Conservation (phyloP, 2,113 vertebrate genomes). For the Zingel zingel region DNA sequence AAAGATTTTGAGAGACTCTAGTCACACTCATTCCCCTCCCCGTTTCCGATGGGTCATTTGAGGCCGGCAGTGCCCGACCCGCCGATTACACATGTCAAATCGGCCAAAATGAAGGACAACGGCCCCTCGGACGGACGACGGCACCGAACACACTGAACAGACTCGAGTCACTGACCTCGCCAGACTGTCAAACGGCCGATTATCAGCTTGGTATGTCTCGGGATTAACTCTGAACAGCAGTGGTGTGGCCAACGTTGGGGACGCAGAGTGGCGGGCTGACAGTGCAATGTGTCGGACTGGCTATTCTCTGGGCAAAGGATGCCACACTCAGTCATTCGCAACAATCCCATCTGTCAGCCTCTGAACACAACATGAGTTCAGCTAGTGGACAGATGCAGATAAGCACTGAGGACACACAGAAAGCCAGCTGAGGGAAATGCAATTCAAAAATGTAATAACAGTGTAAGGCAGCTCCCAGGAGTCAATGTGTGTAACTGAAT, state of each 20-base stretch:
- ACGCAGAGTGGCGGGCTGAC: slow-evolving; percentile 19
- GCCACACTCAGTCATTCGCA: slow-evolving; percentile 40
- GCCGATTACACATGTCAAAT: no score
- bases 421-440: slow-evolving; percentile 22
- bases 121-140: no score
- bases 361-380: slow-evolving; percentile 36
- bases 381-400: slow-evolving; percentile 38
- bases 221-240: slow-evolving; percentile 43
- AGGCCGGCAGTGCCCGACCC: no score
- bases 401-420: slow-evolving; percentile 31
- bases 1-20: no score
- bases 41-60: no score
- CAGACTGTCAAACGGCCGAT: no score
- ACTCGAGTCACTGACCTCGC: no score
- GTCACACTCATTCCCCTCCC: no score
- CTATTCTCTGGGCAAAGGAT: slow-evolving; percentile 32
- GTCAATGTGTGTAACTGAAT: slow-evolving; percentile 31
- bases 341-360: slow-evolving; percentile 49
- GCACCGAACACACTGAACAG: no score
- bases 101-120: no score
- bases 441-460: slow-evolving; percentile 38
- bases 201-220: no score
- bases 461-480: slow-evolving; percentile 28
- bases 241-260: background rate
- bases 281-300: slow-evolving; percentile 31